Evolutionary conservation across 1,140 invertebrate genomes (phyloP).

Genomic region (Drosophila hydei): DNA sequence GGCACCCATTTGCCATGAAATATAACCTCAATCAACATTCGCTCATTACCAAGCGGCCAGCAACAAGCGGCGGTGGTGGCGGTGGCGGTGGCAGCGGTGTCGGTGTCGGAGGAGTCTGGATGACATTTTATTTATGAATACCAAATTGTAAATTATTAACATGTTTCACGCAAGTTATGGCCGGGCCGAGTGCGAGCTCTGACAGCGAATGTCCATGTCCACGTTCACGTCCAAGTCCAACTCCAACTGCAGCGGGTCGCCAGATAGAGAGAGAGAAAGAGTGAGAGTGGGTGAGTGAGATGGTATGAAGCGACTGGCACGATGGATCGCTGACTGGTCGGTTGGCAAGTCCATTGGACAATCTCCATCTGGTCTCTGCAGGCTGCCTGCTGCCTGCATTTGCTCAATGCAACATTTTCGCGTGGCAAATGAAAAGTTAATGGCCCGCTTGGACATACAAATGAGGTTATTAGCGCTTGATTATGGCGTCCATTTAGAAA

Average conservation of each 20-base stretch:
- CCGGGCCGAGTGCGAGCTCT: constrained; percentile 57
- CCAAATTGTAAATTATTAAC: constrained; percentile 83
- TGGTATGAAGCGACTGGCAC: background rate
- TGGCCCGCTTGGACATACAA: constrained; percentile 64
- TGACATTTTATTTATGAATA: constrained; percentile 83
- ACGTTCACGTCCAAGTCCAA: constrained; percentile 27
- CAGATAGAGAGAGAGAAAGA: constrained; percentile 11
- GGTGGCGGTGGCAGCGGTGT: constrained; percentile 11
- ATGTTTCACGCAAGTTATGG: constrained; percentile 82
- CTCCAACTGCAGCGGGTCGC: constrained; percentile 27
- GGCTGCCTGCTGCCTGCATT: constrained; percentile 26
- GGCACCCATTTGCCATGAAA: constrained; percentile 80
- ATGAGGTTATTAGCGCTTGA: constrained; percentile 78
- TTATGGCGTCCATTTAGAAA: constrained; percentile 66
- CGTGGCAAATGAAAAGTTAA: constrained; percentile 76
- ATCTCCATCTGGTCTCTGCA: constrained; percentile 37
- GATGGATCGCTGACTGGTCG: constrained; percentile 60
- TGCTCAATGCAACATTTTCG: constrained; percentile 44
- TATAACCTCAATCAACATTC: constrained; percentile 82
- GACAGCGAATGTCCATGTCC: constrained; percentile 44
- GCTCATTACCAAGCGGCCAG: constrained; percentile 61
- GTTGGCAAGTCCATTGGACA: constrained; percentile 51
- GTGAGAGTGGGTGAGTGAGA: constrained; percentile 9
- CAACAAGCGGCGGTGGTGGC: constrained; percentile 3
- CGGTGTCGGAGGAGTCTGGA: constrained; percentile 64